Evolutionary conservation across 2,113 vertebrate species (phyloP), one percentile per base, ranked within the genome.

Genomic region (Glaucomys volans): DNA sequence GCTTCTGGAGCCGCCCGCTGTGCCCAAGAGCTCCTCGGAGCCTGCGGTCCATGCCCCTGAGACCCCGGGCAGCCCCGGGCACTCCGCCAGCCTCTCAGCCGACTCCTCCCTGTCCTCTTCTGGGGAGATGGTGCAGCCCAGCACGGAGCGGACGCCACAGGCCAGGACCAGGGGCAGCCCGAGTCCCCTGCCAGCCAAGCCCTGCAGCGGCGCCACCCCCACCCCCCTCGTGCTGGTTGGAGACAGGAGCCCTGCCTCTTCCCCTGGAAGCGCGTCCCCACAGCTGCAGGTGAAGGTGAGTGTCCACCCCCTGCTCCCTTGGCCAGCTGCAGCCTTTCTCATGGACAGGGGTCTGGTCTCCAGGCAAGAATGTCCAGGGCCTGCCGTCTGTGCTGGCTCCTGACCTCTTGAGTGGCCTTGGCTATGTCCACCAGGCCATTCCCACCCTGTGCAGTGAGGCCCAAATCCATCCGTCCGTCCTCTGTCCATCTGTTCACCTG

Each of bases 11-110:
- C 75, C 84, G 0, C 94, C 96, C 1, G 92, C 90, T 0, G 92
- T 99, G 90, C 98, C 98, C 74, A 99, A 99, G 97, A 99, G 99
- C 93, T 99, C 98, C 57, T 99, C 99, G 0, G 99, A 99, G 96
- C 99, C 99, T 26, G 99, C 98, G 0, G 99, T 99, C 97, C 99
- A 99, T 0, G 97, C 87, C 0, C 98, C 99, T 0, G 86, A 95
- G 0, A 90, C 96, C 1, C 59, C 98, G 13, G 95, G 96, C 81
- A 91, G 64, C 74, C 42, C 98, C 26, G 96, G 95, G 71, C 94
- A 76, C 90, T 95, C 97, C 8, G 95, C 97, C 91, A 96, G 98
- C 87, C 97, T 98, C 71, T 98, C 98, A 0, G 62, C 98, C 79
- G 88, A 96, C 91, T 98, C 98, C 40, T 98, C 98, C 80, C 93